Percentiles rank a stretch among this genome's conserved stretches.
Conservation (phyloP, 2,797 vertebrate genomes). For the Gambelia wislizenii region DNA sequence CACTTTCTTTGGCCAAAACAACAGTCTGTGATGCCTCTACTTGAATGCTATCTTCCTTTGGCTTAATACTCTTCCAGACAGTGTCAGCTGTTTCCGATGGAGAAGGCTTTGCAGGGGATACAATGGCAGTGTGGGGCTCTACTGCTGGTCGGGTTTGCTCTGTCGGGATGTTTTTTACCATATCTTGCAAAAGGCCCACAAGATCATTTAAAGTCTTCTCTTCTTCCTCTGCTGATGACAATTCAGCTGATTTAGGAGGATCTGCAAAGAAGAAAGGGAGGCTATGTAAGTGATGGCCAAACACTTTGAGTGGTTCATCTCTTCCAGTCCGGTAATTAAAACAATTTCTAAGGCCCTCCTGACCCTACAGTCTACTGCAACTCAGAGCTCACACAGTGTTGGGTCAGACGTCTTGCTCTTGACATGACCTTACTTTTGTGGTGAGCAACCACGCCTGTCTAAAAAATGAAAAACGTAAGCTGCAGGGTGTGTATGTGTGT, state of each 20-base stretch:
- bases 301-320: fast-evolving
- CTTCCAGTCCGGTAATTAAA: fast-evolving
- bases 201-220: constrained; percentile 64
- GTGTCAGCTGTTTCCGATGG: fast-evolving
- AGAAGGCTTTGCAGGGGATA: neutral
- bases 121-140: fast-evolving
- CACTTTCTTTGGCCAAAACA: fast-evolving
- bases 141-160: fast-evolving
- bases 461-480: neutral
- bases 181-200: constrained; percentile 48
- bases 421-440: neutral
- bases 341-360: neutral
- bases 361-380: neutral
- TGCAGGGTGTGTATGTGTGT: too few species aligned
- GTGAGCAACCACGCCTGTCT: neutral
- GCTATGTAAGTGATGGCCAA: fast-evolving
- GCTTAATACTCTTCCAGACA: neutral
- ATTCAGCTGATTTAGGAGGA: neutral
- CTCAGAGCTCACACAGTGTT: neutral
- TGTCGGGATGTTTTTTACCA: constrained; percentile 28
- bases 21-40: fast-evolving
- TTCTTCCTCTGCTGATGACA: constrained; percentile 27
- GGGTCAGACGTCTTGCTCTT: neutral
- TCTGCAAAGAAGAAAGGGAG: constrained; percentile 21
- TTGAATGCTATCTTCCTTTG: neutral